These are phyloP conservation scores for Xylota segnis DNA, from an alignment of 2,888 invertebrate genomes.

Conservation along the genomic window DNA sequence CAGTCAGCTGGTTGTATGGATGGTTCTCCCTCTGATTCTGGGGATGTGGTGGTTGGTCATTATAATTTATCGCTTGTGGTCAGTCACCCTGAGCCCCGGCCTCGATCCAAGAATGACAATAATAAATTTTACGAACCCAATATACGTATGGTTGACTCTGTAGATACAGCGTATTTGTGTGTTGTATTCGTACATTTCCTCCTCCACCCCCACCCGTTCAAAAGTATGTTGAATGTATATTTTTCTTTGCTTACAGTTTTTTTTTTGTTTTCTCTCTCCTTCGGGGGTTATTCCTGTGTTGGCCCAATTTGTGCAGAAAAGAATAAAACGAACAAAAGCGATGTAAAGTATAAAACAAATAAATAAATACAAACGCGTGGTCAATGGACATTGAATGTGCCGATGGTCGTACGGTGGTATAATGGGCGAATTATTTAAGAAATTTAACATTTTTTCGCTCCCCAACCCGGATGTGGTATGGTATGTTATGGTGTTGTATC, in stretches of 20 bases:
- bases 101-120: slow-evolving; percentile 75
- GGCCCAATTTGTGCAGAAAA: slow-evolving; percentile 57
- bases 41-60: slow-evolving; percentile 70
- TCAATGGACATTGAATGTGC: slow-evolving; percentile 60
- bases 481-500: neutral
- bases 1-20: slow-evolving; percentile 61
- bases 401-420: neutral
- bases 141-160: slow-evolving; percentile 36
- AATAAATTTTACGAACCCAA: slow-evolving; percentile 70
- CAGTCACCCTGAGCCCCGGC: slow-evolving; percentile 74
- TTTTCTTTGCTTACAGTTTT: slow-evolving; percentile 41
- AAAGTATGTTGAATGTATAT: slow-evolving; percentile 24
- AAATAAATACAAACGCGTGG: slow-evolving; percentile 52
- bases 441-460: slow-evolving; percentile 4
- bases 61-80: slow-evolving; percentile 76
- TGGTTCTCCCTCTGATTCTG: slow-evolving; percentile 30
- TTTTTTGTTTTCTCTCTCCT: slow-evolving; percentile 28
- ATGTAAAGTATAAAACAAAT: slow-evolving; percentile 28
- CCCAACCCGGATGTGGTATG: slow-evolving; percentile 1
- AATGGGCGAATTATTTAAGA: slow-evolving; percentile 35
- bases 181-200: neutral
- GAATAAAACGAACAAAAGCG: slow-evolving; percentile 20
- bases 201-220: neutral
- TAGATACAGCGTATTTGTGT: slow-evolving; percentile 25
- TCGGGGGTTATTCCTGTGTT: slow-evolving; percentile 58